phyloP scores from a whole-genome alignment of 2,797 vertebrate species.

The Acrocephalus scirpaceus region DNA sequence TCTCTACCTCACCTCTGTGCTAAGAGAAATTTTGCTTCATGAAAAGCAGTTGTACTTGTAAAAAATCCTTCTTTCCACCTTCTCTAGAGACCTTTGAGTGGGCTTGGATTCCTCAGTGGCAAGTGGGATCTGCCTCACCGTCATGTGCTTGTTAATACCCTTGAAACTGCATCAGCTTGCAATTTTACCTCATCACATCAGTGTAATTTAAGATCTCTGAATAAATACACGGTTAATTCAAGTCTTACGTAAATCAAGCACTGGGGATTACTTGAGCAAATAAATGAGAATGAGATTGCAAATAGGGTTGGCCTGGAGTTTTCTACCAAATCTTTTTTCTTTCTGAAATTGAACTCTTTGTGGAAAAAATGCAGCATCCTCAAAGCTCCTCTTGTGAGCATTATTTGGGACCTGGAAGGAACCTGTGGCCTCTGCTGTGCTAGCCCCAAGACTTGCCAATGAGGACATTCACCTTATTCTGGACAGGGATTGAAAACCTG shows the following conservation, averaged over 20 bases:
- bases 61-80: not conserved
- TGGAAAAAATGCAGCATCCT: not conserved
- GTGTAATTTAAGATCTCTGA: conserved; percentile 51
- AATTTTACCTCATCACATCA: conserved; percentile 53
- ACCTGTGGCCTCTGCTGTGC: not conserved
- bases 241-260: conserved; percentile 61
- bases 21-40: not conserved
- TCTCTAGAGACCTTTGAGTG: not conserved
- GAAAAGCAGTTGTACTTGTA: not conserved
- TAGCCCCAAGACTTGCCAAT: not conserved
- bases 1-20: not conserved
- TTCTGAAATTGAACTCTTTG: not conserved
- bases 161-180: conserved; percentile 50
- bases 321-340: conserved; percentile 15
- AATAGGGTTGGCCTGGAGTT: not conserved
- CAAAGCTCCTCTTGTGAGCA: not conserved
- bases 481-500: not conserved
- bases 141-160: conserved; percentile 27
- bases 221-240: conserved; percentile 67
- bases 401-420: not conserved
- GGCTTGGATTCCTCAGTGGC: not conserved
- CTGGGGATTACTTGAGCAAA: conserved; percentile 66
- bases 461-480: not conserved
- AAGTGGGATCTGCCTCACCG: not conserved
- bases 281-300: conserved; percentile 50